Base-by-base conservation (phyloP, 2,113 vertebrate species). In the Melanostigma gelatinosum region DNA sequence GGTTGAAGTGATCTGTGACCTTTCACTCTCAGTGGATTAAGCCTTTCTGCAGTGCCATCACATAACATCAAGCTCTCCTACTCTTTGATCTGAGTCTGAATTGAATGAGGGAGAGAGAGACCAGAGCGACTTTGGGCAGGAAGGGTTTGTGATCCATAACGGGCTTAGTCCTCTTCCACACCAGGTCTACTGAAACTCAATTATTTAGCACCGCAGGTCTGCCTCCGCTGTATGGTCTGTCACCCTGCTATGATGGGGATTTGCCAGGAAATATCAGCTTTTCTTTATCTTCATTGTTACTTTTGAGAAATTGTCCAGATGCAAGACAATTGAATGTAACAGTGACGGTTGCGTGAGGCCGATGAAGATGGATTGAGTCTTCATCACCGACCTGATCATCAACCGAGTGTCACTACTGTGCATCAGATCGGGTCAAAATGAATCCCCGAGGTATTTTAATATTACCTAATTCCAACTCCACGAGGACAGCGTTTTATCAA, bases 171-270 rank as follows among this genome's bases (percentile, higher is more conserved):
- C 3, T 79, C 44, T 73, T 83, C 65, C 84, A 82, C 75, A 81
- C 63, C 82, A 84, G 77, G 65, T 63, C 75, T 66, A 71, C 72
- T 86, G 76, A 69, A 90, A 92, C 85, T 89, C 81, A 89, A 88
- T 92, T 90, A 93, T 89, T 85, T 52, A 85, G 77, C 77, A 36
- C 57, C 24, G 71, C 87, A 75, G 84, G 72, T 83, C 76, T 72
- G 79, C 34, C 44, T 72, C 72, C 10, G 3, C 80, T 63, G 18
- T 78, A 69, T 22, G 84, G 62, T 86, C 86, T 62, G 79, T 90
- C 88, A 87, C 75, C 78, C 82, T 58, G 69, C 75, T 48, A 66
- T 70, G 80, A 81, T 85, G 42, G 76, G 55, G 84, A 88, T 81
- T 83, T 86, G 46, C 71, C 4, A 4, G 81, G 60, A 72, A 61